A percentile compares a stretch with the other conserved stretches of the same genome.
Evolutionary conservation across 2,888 invertebrate species (phyloP).

Genomic region (Chloromyia formosa): DNA sequence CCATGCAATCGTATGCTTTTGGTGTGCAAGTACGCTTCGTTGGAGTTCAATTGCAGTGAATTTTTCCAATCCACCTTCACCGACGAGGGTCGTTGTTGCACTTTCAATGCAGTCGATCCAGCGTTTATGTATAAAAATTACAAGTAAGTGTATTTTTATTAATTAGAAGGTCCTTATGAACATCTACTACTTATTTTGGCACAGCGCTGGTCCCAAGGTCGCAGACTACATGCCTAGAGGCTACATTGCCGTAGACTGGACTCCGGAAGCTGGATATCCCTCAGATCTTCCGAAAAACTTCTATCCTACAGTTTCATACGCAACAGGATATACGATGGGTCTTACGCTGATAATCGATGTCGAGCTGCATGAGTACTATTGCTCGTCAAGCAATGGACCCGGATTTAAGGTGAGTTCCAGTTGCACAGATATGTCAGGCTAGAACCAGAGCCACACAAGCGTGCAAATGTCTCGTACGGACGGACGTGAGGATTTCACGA

Average conservation of each 20-base stretch:
- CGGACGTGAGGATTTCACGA: too few species aligned
- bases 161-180: too few species aligned
- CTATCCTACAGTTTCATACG: background rate
- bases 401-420: slow-evolving; percentile 61
- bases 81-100: slow-evolving; percentile 85
- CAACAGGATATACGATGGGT: slow-evolving; percentile 76
- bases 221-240: background rate
- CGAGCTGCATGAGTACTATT: slow-evolving; percentile 78
- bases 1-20: background rate
- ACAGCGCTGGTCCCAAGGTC: background rate
- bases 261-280: slow-evolving; percentile 77
- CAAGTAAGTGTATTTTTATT: background rate
- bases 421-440: too few species aligned
- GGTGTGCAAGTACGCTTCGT: background rate
- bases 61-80: slow-evolving; percentile 79
- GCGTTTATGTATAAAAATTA: slow-evolving; percentile 69
- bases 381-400: slow-evolving; percentile 76
- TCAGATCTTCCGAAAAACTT: slow-evolving; percentile 62
- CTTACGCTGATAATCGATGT: slow-evolving; percentile 77
- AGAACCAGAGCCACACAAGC: too few species aligned
- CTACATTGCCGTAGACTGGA: slow-evolving; percentile 72
- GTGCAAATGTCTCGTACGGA: too few species aligned
- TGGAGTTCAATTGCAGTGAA: slow-evolving; percentile 59
- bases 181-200: too few species aligned
- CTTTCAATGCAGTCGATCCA: slow-evolving; percentile 79